Percentiles rank a stretch among this genome's conserved stretches.
phyloP scores from a whole-genome alignment of 1,140 invertebrate species.

The Mycetomoellerius zeteki region DNA sequence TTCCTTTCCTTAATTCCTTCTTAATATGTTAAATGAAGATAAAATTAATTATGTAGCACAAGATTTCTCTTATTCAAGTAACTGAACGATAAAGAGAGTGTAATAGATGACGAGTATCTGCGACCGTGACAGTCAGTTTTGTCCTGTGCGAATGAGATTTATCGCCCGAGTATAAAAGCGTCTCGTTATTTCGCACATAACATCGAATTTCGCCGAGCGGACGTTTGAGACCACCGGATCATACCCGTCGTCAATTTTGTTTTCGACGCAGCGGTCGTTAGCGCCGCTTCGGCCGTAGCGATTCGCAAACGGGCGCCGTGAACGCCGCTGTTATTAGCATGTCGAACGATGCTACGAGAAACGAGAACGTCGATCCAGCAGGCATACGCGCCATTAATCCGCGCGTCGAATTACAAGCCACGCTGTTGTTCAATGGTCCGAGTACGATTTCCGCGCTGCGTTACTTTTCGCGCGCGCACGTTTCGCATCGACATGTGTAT shows the following conservation, averaged over 20 bases:
- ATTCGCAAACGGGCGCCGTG: slow-evolving; percentile 51
- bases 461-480: slow-evolving; percentile 43
- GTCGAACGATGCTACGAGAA: slow-evolving; percentile 58
- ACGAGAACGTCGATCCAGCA: slow-evolving; percentile 62
- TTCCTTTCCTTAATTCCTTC: not conserved
- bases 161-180: slow-evolving; percentile 79
- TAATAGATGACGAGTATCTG: slow-evolving; percentile 19
- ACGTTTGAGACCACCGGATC: slow-evolving; percentile 32
- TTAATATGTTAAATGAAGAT: not conserved
- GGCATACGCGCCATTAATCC: slow-evolving; percentile 67
- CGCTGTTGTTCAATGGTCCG: slow-evolving; percentile 57
- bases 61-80: not conserved
- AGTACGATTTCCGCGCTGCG: slow-evolving; percentile 64
- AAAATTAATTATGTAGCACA: slow-evolving; percentile 26
- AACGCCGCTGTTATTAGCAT: slow-evolving; percentile 61
- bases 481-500: slow-evolving; percentile 4
- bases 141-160: slow-evolving; percentile 75
- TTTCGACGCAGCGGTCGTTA: slow-evolving; percentile 50
- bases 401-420: slow-evolving; percentile 55
- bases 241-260: slow-evolving; percentile 52
- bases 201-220: slow-evolving; percentile 77
- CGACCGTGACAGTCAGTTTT: slow-evolving; percentile 22
- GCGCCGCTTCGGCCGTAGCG: slow-evolving; percentile 23
- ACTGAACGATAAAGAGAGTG: not conserved
- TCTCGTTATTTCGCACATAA: slow-evolving; percentile 81